Evolutionary conservation across 2,113 vertebrate genomes (phyloP), one percentile per base, ranked within the genome.

Genomic region (Corythaeola cristata): DNA sequence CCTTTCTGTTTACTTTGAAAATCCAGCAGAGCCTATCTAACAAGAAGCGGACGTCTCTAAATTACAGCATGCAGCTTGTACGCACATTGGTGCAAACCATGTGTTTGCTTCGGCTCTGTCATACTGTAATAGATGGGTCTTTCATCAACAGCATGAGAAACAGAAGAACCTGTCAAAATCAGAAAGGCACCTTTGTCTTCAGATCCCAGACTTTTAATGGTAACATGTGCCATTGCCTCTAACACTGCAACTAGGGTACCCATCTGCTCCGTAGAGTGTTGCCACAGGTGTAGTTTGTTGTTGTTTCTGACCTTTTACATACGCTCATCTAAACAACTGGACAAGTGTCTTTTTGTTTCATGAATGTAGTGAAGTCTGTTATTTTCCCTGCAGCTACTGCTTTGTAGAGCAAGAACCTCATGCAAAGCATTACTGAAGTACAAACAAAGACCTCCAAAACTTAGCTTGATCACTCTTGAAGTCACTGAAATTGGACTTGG

Each of bases 221-320:
- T 55, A 86, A 72, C 49, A 49, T n/a, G 69, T 82, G 75, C 68
- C 74, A 28, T 30, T 59, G 35, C 14, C 47, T 73, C 64, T 60
- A 37, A 50, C 27, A 47, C 74, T 66, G 76, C 73, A 71, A 69
- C 16, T 35, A 53, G 52, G 19, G 58, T 74, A 78, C 66, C 71
- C 96, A 91, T 97, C 95, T 98, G 97, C 50, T 85, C 50, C 50
- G 76, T 55, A 69, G 11, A 6, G 7, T 96, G 90, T 97, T 98
- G 96, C 97, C 91, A 93, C 97, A 98, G 97, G 94, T 98, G 95
- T 96, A 94, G 96, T 89, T 93, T 95, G 88, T 95, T 97, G 89
- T 89, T 96, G 71, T 88, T 97, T 94, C 97, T 98, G 95, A 97
- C 89, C 64, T 95, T 93, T 97, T 92, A 94, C 95, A 96, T 86